Evolutionary conservation across 2,888 invertebrate genomes (phyloP), one percentile per base, ranked within the genome.

Genomic region (Danaus chrysippus): DNA sequence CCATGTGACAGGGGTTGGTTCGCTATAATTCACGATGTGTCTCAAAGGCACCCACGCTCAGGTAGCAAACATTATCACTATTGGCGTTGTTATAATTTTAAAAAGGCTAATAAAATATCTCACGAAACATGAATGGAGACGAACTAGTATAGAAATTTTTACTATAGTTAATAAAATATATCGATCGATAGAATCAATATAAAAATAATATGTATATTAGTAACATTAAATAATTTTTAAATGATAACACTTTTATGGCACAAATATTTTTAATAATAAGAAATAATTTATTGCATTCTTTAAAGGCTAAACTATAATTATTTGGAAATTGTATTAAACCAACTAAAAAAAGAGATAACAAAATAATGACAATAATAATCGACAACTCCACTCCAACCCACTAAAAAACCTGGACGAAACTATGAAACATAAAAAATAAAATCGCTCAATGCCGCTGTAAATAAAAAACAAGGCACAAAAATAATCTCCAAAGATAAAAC

Each of bases 51-150:
- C 82, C 86, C 84, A 84, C 76, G 86, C 84, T 86, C 91, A 90
- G 91, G 91, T 91, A 91, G 91, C 88, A 79, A 84, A 85, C 82
- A 86, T 88, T 88, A 89, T 88, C 89, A 86, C 88, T 82, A 79
- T 81, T 76, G 81, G 79, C 84, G 84, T 79, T 82, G 84, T 84
- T 84, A 78, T 79, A 82, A 82, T 77, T 79, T 78, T 83, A 86
- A 85, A 88, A 83, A 72, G 68, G 64, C 64, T 59, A 49, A 72
- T 71, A 72, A 72, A 71, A 73, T 68, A 68, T 62, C 54, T 61
- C 44, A 61, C 64, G 44, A 64, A 55, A 53, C 63, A 15, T 49
- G 56, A 9, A 54, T 80, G 56, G 84, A 84, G 80, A 68, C 43
- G 79, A 49, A 49, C 54, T 61, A 52, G 13, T 15, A 52, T 10